Base-by-base conservation (phyloP, 2,797 vertebrate genomes). In the Gambelia wislizenii region DNA sequence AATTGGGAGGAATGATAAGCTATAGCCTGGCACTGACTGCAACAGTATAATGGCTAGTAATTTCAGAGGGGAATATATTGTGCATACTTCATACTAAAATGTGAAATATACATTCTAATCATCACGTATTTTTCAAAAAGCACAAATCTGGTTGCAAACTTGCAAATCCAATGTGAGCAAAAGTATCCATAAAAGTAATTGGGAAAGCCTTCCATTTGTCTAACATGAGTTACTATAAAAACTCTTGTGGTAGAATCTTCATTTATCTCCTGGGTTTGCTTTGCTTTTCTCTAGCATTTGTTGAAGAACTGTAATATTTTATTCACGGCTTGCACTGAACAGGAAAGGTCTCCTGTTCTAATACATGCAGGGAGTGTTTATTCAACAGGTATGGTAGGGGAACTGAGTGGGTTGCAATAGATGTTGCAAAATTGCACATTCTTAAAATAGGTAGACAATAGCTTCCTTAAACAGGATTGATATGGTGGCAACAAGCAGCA, bases 251-350 rank as follows among this genome's bases (percentile, higher is more conserved):
- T 16, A 67, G 8, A 47, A 20, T 83, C 0, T 81, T 39, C n/a
- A 33, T 12, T 74, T 56, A 42, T 39, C 67, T 18, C 33, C 27
- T 75, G 52, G n/a, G 10, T 90, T 88, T 89, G 85, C 44, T 87
- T 14, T 1, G 36, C 27, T 87, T 86, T 94, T 33, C 27, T 91
- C 79, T 9, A 59, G 10, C 27, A 33, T 91, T 89, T 85, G 64
- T 90, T 52, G 85, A 90, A n/a, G 52, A 1, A 0, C 0, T 0
- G 0, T 69, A 47, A 91, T 77, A 36, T 87, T 87, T 49, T 72
- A 61, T 52, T 69, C 39, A 18, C 70, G 13, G 33, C 88, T 92
- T 91, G 64, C 33, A 88, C 54, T 69, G 87, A 76, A 85, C 85
- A 84, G 79, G 85, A 27, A 44, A 16, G 22, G 67, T 83, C 18